Percentiles rank a stretch among this genome's conserved stretches.
Conservation (phyloP, 2,888 invertebrate genomes). For the Lithophane semibrunnea region DNA sequence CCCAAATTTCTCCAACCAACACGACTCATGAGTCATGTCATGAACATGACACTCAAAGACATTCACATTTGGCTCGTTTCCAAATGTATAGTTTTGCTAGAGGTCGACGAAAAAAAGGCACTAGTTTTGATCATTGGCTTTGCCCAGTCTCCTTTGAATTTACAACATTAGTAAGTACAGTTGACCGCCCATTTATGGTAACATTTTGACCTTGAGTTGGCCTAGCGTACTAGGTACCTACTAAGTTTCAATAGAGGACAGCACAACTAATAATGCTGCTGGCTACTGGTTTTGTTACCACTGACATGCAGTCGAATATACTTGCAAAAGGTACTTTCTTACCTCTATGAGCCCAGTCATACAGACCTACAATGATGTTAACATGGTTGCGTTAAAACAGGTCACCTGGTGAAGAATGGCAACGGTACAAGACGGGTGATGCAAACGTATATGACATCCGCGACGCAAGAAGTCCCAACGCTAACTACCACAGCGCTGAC, state of each 20-base stretch:
- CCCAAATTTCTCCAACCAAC: no score
- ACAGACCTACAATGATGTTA: neutral
- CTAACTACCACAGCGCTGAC: slow-evolving; percentile 64
- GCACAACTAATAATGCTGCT: neutral
- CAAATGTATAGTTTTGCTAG: neutral
- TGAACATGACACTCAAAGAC: no score
- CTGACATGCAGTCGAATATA: neutral
- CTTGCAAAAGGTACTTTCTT: neutral
- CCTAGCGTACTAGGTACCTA: neutral
- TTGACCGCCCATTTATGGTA: no score
- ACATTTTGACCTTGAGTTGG: neutral
- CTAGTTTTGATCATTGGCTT: neutral
- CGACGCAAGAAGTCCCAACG: slow-evolving; percentile 52
- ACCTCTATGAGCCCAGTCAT: neutral
- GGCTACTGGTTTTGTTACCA: neutral
- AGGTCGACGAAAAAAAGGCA: neutral
- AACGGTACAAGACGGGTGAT: slow-evolving; percentile 89
- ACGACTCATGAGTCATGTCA: no score
- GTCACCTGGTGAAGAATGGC: slow-evolving; percentile 92
- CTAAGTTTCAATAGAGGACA: neutral
- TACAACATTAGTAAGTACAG: neutral
- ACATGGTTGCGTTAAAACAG: slow-evolving; percentile 73
- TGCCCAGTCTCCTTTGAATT: neutral
- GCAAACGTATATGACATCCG: slow-evolving; percentile 87
- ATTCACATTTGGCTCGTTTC: no score